Evolutionary conservation across 2,888 invertebrate genomes (phyloP).

Genomic region (Leptarthrus brevirostris): DNA sequence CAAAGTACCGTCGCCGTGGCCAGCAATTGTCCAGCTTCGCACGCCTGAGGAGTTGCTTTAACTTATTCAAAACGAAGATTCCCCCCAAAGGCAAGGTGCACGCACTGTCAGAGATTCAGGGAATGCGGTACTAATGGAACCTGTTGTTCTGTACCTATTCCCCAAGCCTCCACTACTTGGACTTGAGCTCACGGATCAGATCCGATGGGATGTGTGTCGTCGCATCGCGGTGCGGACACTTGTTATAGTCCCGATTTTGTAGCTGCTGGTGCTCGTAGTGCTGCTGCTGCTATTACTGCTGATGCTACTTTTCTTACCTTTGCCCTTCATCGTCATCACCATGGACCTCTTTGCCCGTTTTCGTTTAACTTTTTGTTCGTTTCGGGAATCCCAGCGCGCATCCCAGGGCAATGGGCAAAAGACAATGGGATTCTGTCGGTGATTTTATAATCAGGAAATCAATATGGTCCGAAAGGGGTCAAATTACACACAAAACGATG

Average conservation of each 20-base stretch:
- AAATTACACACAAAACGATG: background rate
- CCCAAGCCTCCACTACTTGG: slow-evolving; percentile 6
- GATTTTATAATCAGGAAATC: slow-evolving; percentile 22
- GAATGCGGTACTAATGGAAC: slow-evolving; percentile 49
- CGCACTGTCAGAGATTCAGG: slow-evolving; percentile 43
- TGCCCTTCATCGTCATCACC: background rate
- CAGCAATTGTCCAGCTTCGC: too few relatives aligned
- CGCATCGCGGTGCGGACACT: background rate
- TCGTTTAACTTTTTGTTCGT: background rate
- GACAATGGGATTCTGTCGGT: background rate
- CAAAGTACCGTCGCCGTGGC: too few relatives aligned
- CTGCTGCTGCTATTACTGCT: too few relatives aligned
- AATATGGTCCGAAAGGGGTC: background rate
- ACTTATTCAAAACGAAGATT: background rate
- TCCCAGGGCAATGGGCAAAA: too few relatives aligned
- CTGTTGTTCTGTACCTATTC: slow-evolving; percentile 26
- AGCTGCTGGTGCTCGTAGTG: too few relatives aligned
- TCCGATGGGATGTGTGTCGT: slow-evolving; percentile 39
- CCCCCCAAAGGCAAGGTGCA: slow-evolving; percentile 39
- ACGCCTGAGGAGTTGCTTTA: background rate
- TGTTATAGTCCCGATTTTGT: background rate
- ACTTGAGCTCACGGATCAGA: background rate
- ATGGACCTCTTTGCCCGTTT: too few relatives aligned
- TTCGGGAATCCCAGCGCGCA: background rate
- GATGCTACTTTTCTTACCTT: background rate